Base-by-base conservation (phyloP, 2,113 vertebrate genomes). In the Setophaga kirtlandii region DNA sequence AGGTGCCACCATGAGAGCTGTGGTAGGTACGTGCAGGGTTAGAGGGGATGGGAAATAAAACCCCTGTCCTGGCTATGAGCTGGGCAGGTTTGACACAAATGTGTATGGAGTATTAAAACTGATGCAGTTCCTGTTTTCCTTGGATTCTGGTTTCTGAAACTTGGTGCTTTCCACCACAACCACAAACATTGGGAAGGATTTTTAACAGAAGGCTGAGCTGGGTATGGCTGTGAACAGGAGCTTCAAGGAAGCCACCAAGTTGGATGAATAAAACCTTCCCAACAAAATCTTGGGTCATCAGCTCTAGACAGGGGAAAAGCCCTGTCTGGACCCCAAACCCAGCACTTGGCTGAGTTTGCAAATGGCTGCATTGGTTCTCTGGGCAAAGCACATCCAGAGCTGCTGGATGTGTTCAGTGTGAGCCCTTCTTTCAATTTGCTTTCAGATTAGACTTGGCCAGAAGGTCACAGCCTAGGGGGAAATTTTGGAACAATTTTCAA, bases 11-110 rank as follows among this genome's bases (percentile, higher is more conserved):
- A 12, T 22, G 46, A 0, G 42, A 21, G 2, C 2, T 9, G 76
- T n/a, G 3, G 33, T 10, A 1, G 24, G 44, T 4, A 2, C 2
- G 0, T 5, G 33, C 46, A 16, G 14, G 63, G 59, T 19, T 9
- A 6, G 24, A 65, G 50, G 65, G 31, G 46, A 9, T 13, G 46
- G 42, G 30, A 24, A 24, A 9, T 14, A 22, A 22, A 25, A 35
- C 2, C 2, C 0, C 31, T 14, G 17, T 10, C 11, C 0, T 0
- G 24, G n/a, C 49, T 13, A 0, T 6, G 44, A 56, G 42, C 0
- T 33, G 71, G 68, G 71, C 71, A 55, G 50, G 11, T 37, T 52
- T 41, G 23, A 44, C 62, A n/a, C 27, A 53, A 9, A 39, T 56
- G 18, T 3, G 13, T 30, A 3, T 1, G 18, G 50, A 7, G 23